phyloP scores from a whole-genome alignment of 2,113 vertebrate genomes.

The Falco punctatus region DNA sequence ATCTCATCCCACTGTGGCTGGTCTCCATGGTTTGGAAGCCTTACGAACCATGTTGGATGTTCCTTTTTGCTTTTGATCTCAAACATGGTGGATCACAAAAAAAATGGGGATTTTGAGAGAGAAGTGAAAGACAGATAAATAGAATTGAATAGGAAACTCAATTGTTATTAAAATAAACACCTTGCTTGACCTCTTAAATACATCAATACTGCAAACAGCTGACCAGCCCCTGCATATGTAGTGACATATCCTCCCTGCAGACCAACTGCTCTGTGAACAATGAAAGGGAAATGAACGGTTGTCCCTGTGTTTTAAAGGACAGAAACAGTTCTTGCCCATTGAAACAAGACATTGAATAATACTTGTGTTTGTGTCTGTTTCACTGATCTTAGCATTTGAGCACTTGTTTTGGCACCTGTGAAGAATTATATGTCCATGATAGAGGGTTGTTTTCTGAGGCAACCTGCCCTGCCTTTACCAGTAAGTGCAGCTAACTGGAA shows the following conservation, averaged over 20 bases:
- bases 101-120: neutral
- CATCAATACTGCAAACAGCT: neutral
- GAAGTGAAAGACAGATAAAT: neutral
- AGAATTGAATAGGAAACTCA: neutral
- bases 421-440: neutral
- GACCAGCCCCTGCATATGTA: neutral
- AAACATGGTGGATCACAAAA: neutral
- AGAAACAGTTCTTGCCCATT: neutral
- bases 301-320: neutral
- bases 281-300: slow-evolving; percentile 4
- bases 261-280: neutral
- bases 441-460: neutral
- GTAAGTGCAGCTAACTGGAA: slow-evolving; percentile 4
- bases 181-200: neutral
- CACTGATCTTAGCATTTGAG: neutral
- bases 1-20: neutral
- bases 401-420: neutral
- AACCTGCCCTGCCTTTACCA: neutral
- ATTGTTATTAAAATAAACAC: neutral
- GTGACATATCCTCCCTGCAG: neutral
- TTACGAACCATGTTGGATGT: neutral
- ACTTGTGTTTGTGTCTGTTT: neutral
- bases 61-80: neutral
- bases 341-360: neutral
- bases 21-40: neutral